Evolutionary conservation across 37 sponge, comb jelly and placozoan species (phyloP), one percentile per base, ranked within the genome.

Genomic region (Mnemiopsis leidyi): DNA sequence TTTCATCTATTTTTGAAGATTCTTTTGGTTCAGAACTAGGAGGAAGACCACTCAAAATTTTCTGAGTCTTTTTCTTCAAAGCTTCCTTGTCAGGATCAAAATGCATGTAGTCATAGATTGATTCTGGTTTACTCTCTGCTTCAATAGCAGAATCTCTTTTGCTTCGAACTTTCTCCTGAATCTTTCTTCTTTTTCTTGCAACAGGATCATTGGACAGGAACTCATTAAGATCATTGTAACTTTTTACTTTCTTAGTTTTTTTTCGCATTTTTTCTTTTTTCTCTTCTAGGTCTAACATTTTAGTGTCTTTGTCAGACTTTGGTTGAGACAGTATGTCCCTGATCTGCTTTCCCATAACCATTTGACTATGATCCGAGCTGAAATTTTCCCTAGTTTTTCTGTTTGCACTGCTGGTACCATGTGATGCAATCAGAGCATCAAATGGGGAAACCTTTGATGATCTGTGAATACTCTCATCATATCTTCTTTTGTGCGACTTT

Each of bases 401-500:
- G 25, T 85, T 85, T 3, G 90, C 40, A 38, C n/a, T n/a, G 25
- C 90, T 85, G 32, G 90, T 85, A n/a, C 90, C 90, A 40, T 85
- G 90, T 9, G 90, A 85, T 85, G 90, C 90, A 85, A 85, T 85
- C 3, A 85, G 48, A 28, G 90, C 90, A 85, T 85, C 90, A 39
- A 40, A 85, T 21, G 90, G 61, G 9, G 90, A 85, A 7, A 40
- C 61, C 35, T 85, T 85, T 20, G 79, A 31, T 34, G 79, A 3
- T 16, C 61, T 39, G 25, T 23, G 40, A 18, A 2, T 0, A 13
- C 48, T 33, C 35, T 85, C 90, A 85, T 33, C 90, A 38, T 85
- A 85, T 5, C 90, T 85, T 28, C 90, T 1, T 37, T 85, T 85
- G 61, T 40, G 79, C 9, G 79, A 38, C 35, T 85, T 85, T 85